A percentile compares a stretch with the other conserved stretches of the same genome.
These are phyloP conservation scores for Hippocampus barbouri DNA, from an alignment of 2,113 vertebrate species.

Conservation along the genomic window DNA sequence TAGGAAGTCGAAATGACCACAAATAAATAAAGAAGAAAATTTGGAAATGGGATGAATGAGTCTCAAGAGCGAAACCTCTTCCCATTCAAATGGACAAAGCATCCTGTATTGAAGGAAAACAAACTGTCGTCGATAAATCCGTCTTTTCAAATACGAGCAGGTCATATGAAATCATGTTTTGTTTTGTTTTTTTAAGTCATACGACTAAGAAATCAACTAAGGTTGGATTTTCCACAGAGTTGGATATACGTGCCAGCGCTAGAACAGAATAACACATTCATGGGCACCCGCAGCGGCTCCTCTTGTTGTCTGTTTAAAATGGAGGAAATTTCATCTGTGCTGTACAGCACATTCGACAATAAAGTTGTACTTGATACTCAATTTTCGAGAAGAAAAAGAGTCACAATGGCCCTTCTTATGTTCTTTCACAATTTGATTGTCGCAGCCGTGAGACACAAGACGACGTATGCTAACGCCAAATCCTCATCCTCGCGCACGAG, in stretches of 20 bases:
- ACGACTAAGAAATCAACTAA: too few species aligned
- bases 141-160: background rate
- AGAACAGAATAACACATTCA: too few species aligned
- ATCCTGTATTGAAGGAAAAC: background rate
- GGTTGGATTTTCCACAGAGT: too few species aligned
- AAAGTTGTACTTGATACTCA: too few species aligned
- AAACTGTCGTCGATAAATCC: background rate
- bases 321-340: too few species aligned
- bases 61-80: background rate
- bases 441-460: background rate
- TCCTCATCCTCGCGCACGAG: background rate
- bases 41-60: background rate
- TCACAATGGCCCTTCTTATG: background rate
- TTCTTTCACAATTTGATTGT: background rate
- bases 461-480: background rate
- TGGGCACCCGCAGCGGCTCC: too few species aligned
- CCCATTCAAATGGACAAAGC: background rate
- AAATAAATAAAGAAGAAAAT: background rate
- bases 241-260: too few species aligned
- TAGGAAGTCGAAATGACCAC: background rate
- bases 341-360: too few species aligned
- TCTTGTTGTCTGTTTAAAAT: too few species aligned
- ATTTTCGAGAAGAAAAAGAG: background rate
- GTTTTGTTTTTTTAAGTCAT: too few species aligned
- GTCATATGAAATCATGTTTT: background rate